These are phyloP conservation scores for Pelecanus crispus DNA, from an alignment of 2,113 vertebrate genomes.

Conservation along the genomic window DNA sequence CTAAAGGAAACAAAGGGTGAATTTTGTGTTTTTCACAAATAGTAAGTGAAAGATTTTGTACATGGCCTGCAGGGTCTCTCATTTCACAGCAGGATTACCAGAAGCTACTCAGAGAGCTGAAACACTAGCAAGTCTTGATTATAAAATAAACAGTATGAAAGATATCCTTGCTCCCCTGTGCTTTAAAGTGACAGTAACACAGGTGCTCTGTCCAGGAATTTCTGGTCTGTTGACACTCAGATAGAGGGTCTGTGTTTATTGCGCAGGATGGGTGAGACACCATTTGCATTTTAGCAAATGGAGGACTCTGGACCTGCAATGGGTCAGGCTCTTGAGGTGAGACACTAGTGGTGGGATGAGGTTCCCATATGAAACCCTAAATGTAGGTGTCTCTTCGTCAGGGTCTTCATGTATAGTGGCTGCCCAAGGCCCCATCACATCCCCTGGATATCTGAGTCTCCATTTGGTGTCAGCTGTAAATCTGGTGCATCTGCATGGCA, in stretches of 20 bases:
- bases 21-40: background rate
- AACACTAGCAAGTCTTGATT: background rate
- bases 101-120: background rate
- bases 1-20: background rate
- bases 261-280: background rate
- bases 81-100: background rate
- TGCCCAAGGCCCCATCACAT: background rate
- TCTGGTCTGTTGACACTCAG: background rate
- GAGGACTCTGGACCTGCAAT: background rate
- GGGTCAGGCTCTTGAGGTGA: background rate
- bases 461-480: background rate
- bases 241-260: background rate
- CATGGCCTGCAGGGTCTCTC: background rate
- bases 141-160: background rate
- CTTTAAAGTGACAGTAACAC: background rate
- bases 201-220: background rate
- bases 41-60: background rate
- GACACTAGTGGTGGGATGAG: background rate
- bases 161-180: background rate
- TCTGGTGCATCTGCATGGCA: background rate
- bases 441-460: background rate
- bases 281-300: background rate
- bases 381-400: background rate
- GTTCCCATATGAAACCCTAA: background rate
- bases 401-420: background rate